Conservation (phyloP, 2,888 invertebrate species). For the Hedya salicella region DNA sequence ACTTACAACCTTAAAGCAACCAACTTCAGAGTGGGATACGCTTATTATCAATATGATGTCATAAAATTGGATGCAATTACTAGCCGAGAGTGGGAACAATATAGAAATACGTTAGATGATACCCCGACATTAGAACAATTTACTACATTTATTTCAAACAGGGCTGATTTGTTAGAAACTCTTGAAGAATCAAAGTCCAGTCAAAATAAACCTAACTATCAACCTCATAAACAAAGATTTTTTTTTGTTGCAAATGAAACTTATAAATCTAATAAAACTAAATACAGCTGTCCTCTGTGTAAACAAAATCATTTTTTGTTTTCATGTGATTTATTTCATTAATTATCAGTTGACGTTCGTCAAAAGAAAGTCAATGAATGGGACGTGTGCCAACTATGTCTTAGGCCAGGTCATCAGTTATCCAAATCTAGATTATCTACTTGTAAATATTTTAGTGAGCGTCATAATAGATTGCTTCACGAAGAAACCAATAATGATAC, state of each 20-base stretch:
- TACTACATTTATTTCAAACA: constrained; percentile 38
- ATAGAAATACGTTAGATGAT: constrained; percentile 29
- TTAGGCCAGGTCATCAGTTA: constrained; percentile 23
- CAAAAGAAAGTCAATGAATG: constrained; percentile 2
- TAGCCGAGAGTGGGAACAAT: too few species aligned
- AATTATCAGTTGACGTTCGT: constrained; percentile 19
- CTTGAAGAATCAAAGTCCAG: constrained; percentile 15
- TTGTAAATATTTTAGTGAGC: constrained; percentile 13
- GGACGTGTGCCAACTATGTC: constrained; percentile 11
- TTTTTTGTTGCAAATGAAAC: constrained; percentile 7
- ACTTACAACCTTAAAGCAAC: constrained; percentile 39
- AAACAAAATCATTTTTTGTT: constrained; percentile 30
- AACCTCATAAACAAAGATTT: neutral
- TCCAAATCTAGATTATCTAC: neutral
- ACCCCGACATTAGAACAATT: constrained; percentile 41
- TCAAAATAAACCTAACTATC: neutral
- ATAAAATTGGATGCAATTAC: too few species aligned
- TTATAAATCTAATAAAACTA: neutral
- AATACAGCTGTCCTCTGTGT: neutral
- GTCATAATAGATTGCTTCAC: constrained; percentile 19
- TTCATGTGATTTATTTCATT: constrained; percentile 17
- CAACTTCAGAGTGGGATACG: constrained; percentile 41
- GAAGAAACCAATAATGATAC: neutral
- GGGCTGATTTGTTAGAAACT: constrained; percentile 44
- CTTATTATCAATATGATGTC: constrained; percentile 41